Evolutionary conservation across 2,888 invertebrate species (phyloP).

Genomic region (Charanyca ferruginea): DNA sequence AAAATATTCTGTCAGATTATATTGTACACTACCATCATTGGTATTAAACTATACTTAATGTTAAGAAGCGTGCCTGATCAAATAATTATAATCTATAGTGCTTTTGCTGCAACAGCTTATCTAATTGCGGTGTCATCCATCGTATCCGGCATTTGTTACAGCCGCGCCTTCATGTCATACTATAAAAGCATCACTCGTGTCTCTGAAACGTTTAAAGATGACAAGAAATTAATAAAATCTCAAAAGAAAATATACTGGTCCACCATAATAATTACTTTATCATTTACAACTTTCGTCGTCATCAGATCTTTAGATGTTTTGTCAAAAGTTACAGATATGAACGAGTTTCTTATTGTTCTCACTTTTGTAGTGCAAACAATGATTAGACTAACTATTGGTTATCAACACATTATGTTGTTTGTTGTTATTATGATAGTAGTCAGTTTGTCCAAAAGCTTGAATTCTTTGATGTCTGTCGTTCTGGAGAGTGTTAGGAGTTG

Average conservation of each 20-base stretch:
- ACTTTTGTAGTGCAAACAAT: background rate
- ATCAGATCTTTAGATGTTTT: constrained; percentile 2
- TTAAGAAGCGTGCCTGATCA: background rate
- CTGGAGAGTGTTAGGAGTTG: background rate
- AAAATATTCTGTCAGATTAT: constrained; percentile 2
- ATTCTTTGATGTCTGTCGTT: constrained; percentile 1
- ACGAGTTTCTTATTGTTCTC: background rate
- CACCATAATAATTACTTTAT: background rate
- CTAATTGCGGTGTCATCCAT: background rate
- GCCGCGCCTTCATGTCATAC: constrained; percentile 22
- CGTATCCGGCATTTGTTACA: background rate
- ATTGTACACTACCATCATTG: background rate
- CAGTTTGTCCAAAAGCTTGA: constrained; percentile 7
- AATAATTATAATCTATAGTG: background rate
- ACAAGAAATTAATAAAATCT: constrained; percentile 15
- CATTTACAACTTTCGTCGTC: background rate
- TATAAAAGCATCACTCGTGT: constrained; percentile 16
- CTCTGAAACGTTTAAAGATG: constrained; percentile 17
- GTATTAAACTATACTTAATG: constrained; percentile 4
- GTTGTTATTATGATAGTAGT: constrained; percentile 23
- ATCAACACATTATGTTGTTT: background rate
- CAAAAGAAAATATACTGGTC: constrained; percentile 19
- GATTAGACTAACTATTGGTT: background rate
- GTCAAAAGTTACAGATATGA: background rate
- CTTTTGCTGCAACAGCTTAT: background rate